Base-by-base conservation (phyloP, 2,113 vertebrate species). In the Sturnus vulgaris region DNA sequence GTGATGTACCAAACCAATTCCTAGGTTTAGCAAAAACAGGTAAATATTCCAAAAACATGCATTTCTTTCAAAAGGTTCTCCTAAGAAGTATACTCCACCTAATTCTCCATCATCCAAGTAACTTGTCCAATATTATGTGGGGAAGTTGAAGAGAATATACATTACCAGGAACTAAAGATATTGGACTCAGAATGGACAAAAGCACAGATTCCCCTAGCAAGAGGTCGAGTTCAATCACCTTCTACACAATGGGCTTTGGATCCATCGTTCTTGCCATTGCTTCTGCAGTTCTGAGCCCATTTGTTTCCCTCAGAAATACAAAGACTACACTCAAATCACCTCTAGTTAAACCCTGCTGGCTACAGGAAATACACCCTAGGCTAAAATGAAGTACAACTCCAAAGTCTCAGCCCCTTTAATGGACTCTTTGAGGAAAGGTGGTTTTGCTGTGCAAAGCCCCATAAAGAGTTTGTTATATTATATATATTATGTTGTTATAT, bases 211-310 rank as follows among this genome's bases (percentile, higher is more conserved):
- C 6, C 27, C 23, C 52, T 13, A 46, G 39, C 66, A 77, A 60
- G 40, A 64, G 35, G 25, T 39, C 0, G 0, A 46, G 39, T 17
- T 27, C 17, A 0, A 12, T 30, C 44, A 9, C 3, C 12, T 42
- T 35, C 53, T n/a, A 6, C 13, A 11, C 2, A 19, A 9, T 22
- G 14, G 18, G 33, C 9, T 46, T 73, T 39, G 44, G 27, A 27
- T 18, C 23, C 69, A 12, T 53, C 11, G 1, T 35, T 55, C n/a
- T 60, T 23, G 22, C 60, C 0, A 0, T 15, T 70, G 23, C 57
- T 66, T 46, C 69, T 56, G 52, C 80, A 35, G 35, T 50, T 77
- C 68, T 59, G 7, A 78, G 72, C 39, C 46, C 30, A 13, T 39
- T 71, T 71, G 11, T n/a, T 89, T 52, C 44, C 31, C 61, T 79